phyloP scores from a whole-genome alignment of 2,888 invertebrate genomes.

The Drosophila falleni region DNA sequence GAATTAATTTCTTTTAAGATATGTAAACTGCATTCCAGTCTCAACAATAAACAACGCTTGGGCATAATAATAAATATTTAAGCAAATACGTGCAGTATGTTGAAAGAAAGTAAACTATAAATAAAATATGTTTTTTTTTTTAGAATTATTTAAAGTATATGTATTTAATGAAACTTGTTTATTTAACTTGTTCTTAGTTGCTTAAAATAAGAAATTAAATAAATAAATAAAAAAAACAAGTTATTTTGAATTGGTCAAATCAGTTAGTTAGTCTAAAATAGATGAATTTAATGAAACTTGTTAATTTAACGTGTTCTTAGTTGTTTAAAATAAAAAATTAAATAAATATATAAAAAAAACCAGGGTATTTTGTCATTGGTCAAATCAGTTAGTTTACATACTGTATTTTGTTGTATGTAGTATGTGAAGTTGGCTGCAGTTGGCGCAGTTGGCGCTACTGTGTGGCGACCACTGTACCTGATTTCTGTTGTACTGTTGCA shows the following conservation, averaged over 20 bases:
- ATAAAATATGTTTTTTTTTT: not conserved
- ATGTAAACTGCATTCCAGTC: not conserved
- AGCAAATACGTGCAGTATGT: not conserved
- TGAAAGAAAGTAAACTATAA: not conserved
- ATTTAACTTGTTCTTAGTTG: too few relatives aligned
- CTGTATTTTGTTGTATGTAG: not conserved
- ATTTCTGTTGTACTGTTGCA: slow-evolving; percentile 2
- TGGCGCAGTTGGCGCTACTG: too few relatives aligned
- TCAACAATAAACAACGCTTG: not conserved
- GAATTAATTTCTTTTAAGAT: not conserved
- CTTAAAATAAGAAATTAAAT: too few relatives aligned
- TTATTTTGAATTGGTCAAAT: too few relatives aligned
- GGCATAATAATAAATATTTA: not conserved
- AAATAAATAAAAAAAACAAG: too few relatives aligned
- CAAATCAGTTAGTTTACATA: not conserved
- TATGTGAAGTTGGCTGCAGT: not conserved
- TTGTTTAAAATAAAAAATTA: too few relatives aligned
- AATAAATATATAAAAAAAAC: too few relatives aligned
- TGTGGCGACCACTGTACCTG: not conserved
- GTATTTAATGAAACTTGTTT: not conserved
- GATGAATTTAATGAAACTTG: too few relatives aligned
- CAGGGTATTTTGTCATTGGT: too few relatives aligned
- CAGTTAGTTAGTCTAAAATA: too few relatives aligned
- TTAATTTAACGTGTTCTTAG: too few relatives aligned
- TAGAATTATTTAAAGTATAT: not conserved